Base-by-base conservation (phyloP, 2,797 vertebrate species). In the Thalassophryne amazonica region DNA sequence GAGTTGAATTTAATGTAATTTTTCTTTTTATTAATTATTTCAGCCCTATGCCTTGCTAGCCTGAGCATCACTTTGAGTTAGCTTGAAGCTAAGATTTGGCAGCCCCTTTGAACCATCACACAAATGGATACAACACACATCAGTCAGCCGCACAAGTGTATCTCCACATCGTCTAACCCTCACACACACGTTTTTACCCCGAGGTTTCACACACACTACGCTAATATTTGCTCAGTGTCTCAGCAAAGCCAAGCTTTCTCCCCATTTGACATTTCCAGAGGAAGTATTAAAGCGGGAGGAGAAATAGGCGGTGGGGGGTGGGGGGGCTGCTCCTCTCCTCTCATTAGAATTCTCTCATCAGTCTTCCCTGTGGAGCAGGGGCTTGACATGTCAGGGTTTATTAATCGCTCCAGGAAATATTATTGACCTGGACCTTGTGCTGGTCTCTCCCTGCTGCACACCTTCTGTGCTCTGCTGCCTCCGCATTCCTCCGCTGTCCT, bases 311-410 rank as follows among this genome's bases (percentile, higher is more conserved):
- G 41, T 29, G n/a, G 17, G 40, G 16, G 25, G 36, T 32, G 4
- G 4, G 31, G 2, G 13, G 9, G 24, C 40, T 32, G 19, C 46
- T 45, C 52, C 21, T 65, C 30, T 56, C 24, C 56, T 39, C 80
- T 85, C 80, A 82, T 89, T 89, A 82, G 61, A 77, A 86, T 83
- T 68, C 78, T 64, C 57, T 71, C 77, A 81, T 87, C 79, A 75
- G 76, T 84, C 76, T 61, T 69, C 64, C 70, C 48, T 22, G 30
- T 23, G 47, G 66, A 56, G 51, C 41, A 5, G 22, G 18, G 40
- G 37, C 65, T 64, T 55, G 62, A 62, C 73, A 84, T 61, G 81
- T 74, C 74, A 55, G 61, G 68, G 69, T 87, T 89, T 88, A 89
- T 88, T 87, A 88, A 88, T 88, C 54, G 64, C 73, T 59, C 73